Conservation (phyloP, 2,888 invertebrate species). For the Sinelater perroti region DNA sequence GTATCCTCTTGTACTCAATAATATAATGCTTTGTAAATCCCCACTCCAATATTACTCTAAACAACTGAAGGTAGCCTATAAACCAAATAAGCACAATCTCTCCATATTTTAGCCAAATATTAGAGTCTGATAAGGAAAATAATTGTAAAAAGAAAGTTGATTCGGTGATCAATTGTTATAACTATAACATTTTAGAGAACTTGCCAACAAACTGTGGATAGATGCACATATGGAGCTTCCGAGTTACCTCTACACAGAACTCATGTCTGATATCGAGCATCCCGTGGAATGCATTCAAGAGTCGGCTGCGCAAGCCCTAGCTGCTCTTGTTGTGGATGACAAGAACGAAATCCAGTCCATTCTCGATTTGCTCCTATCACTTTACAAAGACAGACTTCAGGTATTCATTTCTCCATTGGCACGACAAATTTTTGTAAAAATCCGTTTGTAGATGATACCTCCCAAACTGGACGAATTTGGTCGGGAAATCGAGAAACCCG, state of each 20-base stretch:
- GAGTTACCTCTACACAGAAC: constrained; percentile 63
- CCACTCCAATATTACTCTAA: no score
- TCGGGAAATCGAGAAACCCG: constrained; percentile 81
- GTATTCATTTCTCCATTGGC: no score
- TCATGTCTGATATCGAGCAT: constrained; percentile 79
- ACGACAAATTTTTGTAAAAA: no score
- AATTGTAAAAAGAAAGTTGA: no score
- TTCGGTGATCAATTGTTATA: not conserved
- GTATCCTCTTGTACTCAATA: no score
- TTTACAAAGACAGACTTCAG: constrained; percentile 80
- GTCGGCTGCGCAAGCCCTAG: constrained; percentile 83
- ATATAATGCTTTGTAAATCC: no score
- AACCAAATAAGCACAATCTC: no score
- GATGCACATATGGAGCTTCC: constrained; percentile 64
- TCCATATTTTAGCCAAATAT: no score
- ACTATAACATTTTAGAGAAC: constrained; percentile 56
- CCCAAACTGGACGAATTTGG: constrained; percentile 92
- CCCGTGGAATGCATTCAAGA: constrained; percentile 83
- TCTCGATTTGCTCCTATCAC: constrained; percentile 71
- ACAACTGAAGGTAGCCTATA: no score
- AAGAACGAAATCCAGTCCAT: constrained; percentile 64
- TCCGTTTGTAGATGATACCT: constrained; percentile 72
- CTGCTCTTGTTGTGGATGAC: constrained; percentile 70
- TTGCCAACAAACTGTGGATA: constrained; percentile 73
- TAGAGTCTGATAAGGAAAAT: no score